Evolutionary conservation across 2,113 vertebrate genomes (phyloP).

Genomic region (Triplophysa dalaica): DNA sequence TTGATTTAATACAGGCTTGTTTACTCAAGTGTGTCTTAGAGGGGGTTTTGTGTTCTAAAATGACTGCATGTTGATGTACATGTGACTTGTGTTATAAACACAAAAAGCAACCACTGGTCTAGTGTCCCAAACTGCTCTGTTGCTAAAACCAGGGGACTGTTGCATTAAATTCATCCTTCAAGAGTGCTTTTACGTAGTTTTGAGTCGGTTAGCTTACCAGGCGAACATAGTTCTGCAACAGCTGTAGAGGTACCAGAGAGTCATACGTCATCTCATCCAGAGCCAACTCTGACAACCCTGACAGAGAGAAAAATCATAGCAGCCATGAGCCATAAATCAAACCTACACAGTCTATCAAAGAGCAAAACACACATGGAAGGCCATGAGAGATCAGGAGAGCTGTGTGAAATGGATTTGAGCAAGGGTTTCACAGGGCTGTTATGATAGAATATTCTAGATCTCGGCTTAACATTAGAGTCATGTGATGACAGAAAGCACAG

Average conservation of each 20-base stretch:
- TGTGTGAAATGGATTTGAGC: conserved; percentile 9
- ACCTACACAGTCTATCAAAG: conserved; percentile 2
- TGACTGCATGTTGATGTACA: conserved; percentile 9
- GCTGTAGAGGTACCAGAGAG: conserved; percentile 87
- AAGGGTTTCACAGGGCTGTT: conserved; percentile 7
- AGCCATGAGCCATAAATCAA: conserved; percentile 11
- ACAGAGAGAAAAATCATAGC: conserved; percentile 36
- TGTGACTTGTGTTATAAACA: background rate
- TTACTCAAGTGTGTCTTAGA: conserved; percentile 22
- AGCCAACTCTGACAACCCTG: conserved; percentile 87
- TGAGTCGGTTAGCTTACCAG: conserved; percentile 75
- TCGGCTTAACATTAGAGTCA: background rate
- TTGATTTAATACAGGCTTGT: background rate
- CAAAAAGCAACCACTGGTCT: background rate
- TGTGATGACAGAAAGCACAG: conserved; percentile 24
- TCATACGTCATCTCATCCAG: conserved; percentile 87
- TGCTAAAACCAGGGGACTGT: background rate
- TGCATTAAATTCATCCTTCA: background rate
- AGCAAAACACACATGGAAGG: background rate
- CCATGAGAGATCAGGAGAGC: background rate
- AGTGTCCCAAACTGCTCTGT: background rate
- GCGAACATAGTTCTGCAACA: conserved; percentile 91
- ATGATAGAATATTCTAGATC: conserved; percentile 38
- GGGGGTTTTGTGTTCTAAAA: background rate
- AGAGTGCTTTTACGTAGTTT: background rate